A percentile compares a stretch with the other conserved stretches of the same genome.
These are phyloP conservation scores for Scartelaos histophorus DNA, from an alignment of 2,113 vertebrate genomes.

Conservation along the genomic window DNA sequence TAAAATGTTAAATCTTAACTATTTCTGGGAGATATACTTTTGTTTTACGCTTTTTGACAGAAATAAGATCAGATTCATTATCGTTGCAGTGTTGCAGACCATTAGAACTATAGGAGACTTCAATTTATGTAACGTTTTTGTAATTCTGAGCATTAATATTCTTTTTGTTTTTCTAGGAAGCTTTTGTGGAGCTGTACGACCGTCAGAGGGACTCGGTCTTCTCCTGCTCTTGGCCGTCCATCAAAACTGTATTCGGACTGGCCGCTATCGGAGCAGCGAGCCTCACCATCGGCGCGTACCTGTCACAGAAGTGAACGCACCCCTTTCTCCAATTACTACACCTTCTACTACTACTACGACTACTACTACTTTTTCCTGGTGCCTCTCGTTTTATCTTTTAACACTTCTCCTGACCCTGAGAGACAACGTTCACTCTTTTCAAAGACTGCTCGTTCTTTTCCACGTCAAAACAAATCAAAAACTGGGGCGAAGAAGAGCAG, in stretches of 20 bases:
- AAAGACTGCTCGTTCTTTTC: slow-evolving; percentile 54
- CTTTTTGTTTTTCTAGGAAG: slow-evolving; percentile 79
- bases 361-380: slow-evolving; percentile 18
- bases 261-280: slow-evolving; percentile 93
- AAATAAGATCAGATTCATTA: background rate
- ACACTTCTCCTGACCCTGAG: slow-evolving; percentile 56
- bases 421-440: slow-evolving; percentile 66
- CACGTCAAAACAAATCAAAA: slow-evolving; percentile 63
- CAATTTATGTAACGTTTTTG: background rate
- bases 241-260: slow-evolving; percentile 92
- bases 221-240: slow-evolving; percentile 91
- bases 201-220: slow-evolving; percentile 85
- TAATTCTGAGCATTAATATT: background rate
- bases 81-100: too few species aligned
- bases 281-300: slow-evolving; percentile 93
- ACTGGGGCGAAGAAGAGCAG: slow-evolving; percentile 41
- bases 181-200: slow-evolving; percentile 95
- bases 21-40: too few species aligned
- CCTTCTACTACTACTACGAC: slow-evolving; percentile 11
- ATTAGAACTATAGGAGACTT: too few species aligned
- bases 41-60: background rate
- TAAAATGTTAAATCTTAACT: too few species aligned
- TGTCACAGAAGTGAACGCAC: slow-evolving; percentile 90
- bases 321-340: slow-evolving; percentile 11
- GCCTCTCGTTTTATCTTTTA: slow-evolving; percentile 32